These are phyloP conservation scores for Drosophila mayaguana DNA, from an alignment of 2,888 invertebrate genomes.

Conservation along the genomic window DNA sequence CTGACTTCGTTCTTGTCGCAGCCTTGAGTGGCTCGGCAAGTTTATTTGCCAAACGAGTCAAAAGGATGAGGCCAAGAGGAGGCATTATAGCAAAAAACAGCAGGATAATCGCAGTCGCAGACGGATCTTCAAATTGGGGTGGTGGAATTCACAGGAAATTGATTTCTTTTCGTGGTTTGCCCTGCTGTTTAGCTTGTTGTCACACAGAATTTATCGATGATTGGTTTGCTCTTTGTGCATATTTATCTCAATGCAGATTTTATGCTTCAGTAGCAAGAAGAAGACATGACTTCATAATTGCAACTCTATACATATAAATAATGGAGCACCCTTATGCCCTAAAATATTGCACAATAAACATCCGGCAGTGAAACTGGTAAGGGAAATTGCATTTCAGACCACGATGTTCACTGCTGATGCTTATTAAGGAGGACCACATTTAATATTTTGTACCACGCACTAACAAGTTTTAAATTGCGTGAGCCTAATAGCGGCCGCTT, in stretches of 20 bases:
- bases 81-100: conserved; percentile 35
- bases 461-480: neutral
- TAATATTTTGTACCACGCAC: neutral
- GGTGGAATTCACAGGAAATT: conserved; percentile 65
- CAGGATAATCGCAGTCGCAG: conserved; percentile 58
- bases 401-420: neutral
- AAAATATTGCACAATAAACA: conserved; percentile 58
- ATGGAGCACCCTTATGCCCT: conserved; percentile 15
- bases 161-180: conserved; percentile 66
- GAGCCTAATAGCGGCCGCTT: conserved; percentile 15
- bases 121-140: conserved; percentile 36
- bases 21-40: conserved; percentile 66
- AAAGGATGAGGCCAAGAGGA: conserved; percentile 31
- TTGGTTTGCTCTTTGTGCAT: conserved; percentile 67
- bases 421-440: neutral
- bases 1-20: conserved; percentile 44
- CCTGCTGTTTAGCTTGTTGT: conserved; percentile 51
- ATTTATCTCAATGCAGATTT: conserved; percentile 70
- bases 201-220: conserved; percentile 71
- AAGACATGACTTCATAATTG: conserved; percentile 48
- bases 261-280: conserved; percentile 12
- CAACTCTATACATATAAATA: conserved; percentile 56
- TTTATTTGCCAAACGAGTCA: conserved; percentile 60
- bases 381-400: neutral
- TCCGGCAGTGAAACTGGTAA: conserved; percentile 5